Conservation (phyloP, 2,888 invertebrate species). For the Agonopterix subpropinquella region DNA sequence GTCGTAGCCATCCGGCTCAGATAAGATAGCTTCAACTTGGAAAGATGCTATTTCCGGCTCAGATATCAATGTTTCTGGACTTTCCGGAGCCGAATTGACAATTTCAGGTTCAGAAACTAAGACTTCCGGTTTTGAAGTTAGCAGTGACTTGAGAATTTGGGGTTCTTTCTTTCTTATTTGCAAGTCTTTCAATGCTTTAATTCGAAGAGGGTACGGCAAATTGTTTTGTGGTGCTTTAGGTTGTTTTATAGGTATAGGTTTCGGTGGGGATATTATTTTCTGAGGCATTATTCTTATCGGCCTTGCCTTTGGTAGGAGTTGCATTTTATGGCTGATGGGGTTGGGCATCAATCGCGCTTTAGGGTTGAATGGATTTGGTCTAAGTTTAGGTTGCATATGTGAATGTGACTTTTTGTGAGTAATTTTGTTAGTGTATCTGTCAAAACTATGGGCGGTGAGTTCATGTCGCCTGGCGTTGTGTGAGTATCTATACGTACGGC, state of each 20-base stretch:
- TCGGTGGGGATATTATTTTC: constrained; percentile 41
- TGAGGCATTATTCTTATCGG: constrained; percentile 47
- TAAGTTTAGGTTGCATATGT: constrained; percentile 57
- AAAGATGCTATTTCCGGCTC: constrained; percentile 71
- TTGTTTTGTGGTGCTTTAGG: constrained; percentile 48
- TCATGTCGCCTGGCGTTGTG: constrained; percentile 71
- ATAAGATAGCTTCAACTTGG: constrained; percentile 67
- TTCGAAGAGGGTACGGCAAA: constrained; percentile 65
- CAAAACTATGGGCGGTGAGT: constrained; percentile 63
- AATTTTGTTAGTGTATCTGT: constrained; percentile 68
- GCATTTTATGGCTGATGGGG: constrained; percentile 64
- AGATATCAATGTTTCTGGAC: constrained; percentile 69
- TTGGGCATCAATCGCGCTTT: constrained; percentile 70
- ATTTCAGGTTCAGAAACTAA: constrained; percentile 68
- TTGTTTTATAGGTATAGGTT: constrained; percentile 57
- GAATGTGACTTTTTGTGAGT: constrained; percentile 42
- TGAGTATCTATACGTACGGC: constrained; percentile 66
- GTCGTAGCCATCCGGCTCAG: constrained; percentile 60
- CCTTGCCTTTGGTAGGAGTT: constrained; percentile 47
- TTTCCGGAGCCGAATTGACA: constrained; percentile 66
- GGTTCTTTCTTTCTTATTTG: constrained; percentile 71
- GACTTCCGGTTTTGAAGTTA: constrained; percentile 65
- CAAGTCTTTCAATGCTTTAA: constrained; percentile 69
- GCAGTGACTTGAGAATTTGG: constrained; percentile 66
- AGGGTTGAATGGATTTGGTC: constrained; percentile 69